These are phyloP conservation scores for Protonibea diacanthus DNA, from an alignment of 2,797 vertebrate species.

Conservation along the genomic window DNA sequence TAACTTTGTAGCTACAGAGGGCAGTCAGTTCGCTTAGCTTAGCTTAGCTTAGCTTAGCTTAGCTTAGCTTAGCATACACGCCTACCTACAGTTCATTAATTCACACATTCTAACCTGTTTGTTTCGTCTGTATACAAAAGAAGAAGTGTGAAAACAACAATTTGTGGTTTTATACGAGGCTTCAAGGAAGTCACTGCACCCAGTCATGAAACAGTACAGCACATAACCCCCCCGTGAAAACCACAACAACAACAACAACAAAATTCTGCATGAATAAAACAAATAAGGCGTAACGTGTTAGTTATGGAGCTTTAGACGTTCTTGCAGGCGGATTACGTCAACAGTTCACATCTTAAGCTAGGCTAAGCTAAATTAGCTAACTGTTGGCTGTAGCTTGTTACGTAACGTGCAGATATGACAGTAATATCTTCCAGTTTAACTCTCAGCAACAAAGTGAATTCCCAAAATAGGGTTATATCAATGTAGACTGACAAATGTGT, in stretches of 20 bases:
- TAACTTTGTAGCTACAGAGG: not conserved
- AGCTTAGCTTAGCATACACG: not conserved
- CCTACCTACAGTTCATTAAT: no score
- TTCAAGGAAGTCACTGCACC: not conserved
- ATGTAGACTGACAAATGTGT: not conserved
- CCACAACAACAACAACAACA: not conserved
- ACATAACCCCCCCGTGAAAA: not conserved
- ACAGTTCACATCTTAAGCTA: not conserved
- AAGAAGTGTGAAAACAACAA: not conserved
- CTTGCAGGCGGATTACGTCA: not conserved
- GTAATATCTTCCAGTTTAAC: not conserved
- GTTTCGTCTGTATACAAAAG: no score
- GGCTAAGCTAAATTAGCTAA: constrained; percentile 4
- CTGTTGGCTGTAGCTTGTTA: not conserved
- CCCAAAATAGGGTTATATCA: not conserved
- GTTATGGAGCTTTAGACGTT: not conserved
- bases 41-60: not conserved
- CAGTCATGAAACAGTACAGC: not conserved
- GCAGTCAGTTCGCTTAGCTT: not conserved
- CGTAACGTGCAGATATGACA: not conserved
- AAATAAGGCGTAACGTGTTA: not conserved
- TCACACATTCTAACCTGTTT: no score
- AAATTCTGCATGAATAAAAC: not conserved
- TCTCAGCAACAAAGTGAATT: not conserved
- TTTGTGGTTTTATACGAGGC: not conserved